Percentiles rank a stretch among this genome's conserved stretches.
These are phyloP conservation scores for Lasiommata megera DNA, from an alignment of 2,888 invertebrate species.

Conservation along the genomic window DNA sequence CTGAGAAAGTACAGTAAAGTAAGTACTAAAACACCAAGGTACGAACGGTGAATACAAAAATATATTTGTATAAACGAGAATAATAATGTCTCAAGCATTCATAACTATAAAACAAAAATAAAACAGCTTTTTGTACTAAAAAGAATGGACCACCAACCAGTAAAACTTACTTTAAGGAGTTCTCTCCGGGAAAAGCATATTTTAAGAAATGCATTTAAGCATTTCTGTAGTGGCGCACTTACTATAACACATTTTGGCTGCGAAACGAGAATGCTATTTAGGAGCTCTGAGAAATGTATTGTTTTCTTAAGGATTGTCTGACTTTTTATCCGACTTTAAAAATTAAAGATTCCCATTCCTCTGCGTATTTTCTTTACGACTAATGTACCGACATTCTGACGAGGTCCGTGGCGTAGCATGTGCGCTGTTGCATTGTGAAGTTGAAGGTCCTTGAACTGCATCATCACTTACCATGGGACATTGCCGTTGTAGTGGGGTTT, in stretches of 20 bases:
- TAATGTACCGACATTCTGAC: too few relatives aligned
- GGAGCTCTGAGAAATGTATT: constrained; percentile 25
- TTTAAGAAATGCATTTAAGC: constrained; percentile 23
- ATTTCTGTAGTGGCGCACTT: constrained; percentile 29
- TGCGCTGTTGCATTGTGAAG: too few relatives aligned
- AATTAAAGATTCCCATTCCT: background rate
- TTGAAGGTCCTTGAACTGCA: too few relatives aligned
- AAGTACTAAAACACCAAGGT: background rate
- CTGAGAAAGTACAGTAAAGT: background rate
- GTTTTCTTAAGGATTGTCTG: constrained; percentile 24
- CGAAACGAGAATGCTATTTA: constrained; percentile 30
- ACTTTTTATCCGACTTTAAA: too few relatives aligned
- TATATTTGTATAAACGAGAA: background rate
- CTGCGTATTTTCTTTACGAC: background rate
- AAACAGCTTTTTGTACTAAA: constrained; percentile 15
- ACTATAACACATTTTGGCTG: constrained; percentile 33
- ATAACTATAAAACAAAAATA: constrained; percentile 16
- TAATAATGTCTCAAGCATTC: constrained; percentile 11
- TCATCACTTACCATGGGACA: too few relatives aligned
- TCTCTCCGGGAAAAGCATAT: constrained; percentile 22
- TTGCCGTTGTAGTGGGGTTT: too few relatives aligned
- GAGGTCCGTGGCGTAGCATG: too few relatives aligned
- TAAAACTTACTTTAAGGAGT: constrained; percentile 25
- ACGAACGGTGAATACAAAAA: background rate
- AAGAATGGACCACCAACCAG: constrained; percentile 18